Base-by-base conservation (phyloP, 2,113 vertebrate genomes). In the Cariama cristata region DNA sequence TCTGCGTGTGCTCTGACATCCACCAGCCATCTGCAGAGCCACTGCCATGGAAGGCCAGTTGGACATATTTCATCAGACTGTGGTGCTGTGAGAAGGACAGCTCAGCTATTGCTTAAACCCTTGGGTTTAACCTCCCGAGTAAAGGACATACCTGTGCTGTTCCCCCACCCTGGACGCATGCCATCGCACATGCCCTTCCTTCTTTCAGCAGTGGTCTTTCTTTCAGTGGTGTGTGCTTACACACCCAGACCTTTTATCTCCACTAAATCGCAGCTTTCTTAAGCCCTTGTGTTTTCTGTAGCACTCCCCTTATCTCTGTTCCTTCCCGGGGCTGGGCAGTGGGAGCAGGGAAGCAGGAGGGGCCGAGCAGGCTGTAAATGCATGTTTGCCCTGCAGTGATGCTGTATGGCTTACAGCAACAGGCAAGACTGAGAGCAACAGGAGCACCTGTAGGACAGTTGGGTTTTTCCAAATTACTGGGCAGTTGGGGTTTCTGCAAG, bases 221-320 rank as follows among this genome's bases (percentile, higher is more conserved):
- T 93, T 93, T 80, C 55, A 56, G 50, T 28, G 52, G 27, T 90
- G 90, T 83, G 63, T 79, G 67, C 86, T 87, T 76, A 72, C 84
- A 82, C 90, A 47, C 95, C 85, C 88, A 80, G 74, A 18, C 67
- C 53, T 90, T 50, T 95, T 93, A 97, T 95, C 92, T 94, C 32
- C 40, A 24, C 90, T 66, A 86, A 88, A 94, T 97, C 96, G 62
- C 64, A 82, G 80, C 77, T 95, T 94, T 94, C 94, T 91, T 67
- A 73, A 95, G 67, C 60, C 42, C 81, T 76, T 50, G 76, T 94
- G 90, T 95, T 94, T 95, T 95, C 95, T 85, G 59, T 76, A 92
- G 91, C 69, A 50, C 94, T 97, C 91, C 60, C 66, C 89, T 97
- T 96, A 94, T 92, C 97, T 97, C 76, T 67, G 77, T 76, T 96